phyloP scores from a whole-genome alignment of 2,888 invertebrate species.

The Entomobrya multifasciata region DNA sequence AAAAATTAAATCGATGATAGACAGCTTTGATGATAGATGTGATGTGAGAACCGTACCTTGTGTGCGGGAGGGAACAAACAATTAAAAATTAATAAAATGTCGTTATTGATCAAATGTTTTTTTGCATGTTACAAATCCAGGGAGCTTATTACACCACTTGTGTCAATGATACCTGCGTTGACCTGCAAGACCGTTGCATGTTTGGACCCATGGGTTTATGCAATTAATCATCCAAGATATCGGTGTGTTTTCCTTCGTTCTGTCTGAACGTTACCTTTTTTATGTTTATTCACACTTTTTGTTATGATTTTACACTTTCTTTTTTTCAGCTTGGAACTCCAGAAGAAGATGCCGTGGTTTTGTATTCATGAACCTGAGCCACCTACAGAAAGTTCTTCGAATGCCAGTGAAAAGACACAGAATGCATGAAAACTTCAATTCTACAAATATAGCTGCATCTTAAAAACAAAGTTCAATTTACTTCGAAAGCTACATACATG shows the following conservation, averaged over 20 bases:
- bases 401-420: slow-evolving; percentile 64
- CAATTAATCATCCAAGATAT: slow-evolving; percentile 94
- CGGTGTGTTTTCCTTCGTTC: slow-evolving; percentile 83
- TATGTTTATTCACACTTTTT: not conserved
- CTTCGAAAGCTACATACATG: not conserved
- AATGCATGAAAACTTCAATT: slow-evolving; percentile 31
- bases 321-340: slow-evolving; percentile 86
- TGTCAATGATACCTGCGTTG: slow-evolving; percentile 92
- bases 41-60: not conserved
- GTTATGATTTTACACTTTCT: not conserved
- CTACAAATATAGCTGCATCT: too few species aligned
- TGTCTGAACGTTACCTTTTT: not conserved
- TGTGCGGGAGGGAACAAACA: too few species aligned
- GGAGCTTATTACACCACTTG: slow-evolving; percentile 82
- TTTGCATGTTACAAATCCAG: slow-evolving; percentile 79
- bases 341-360: slow-evolving; percentile 90
- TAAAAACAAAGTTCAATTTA: not conserved
- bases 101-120: too few species aligned
- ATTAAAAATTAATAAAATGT: not conserved
- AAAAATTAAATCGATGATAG: not conserved
- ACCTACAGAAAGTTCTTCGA: slow-evolving; percentile 78
- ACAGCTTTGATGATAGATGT: too few species aligned
- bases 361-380: slow-evolving; percentile 82
- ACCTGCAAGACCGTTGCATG: slow-evolving; percentile 94
- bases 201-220: slow-evolving; percentile 94